A percentile compares a stretch with the other conserved stretches of the same genome.
Evolutionary conservation across 2,888 invertebrate species (phyloP).

Genomic region (Stenotaenia linearis): DNA sequence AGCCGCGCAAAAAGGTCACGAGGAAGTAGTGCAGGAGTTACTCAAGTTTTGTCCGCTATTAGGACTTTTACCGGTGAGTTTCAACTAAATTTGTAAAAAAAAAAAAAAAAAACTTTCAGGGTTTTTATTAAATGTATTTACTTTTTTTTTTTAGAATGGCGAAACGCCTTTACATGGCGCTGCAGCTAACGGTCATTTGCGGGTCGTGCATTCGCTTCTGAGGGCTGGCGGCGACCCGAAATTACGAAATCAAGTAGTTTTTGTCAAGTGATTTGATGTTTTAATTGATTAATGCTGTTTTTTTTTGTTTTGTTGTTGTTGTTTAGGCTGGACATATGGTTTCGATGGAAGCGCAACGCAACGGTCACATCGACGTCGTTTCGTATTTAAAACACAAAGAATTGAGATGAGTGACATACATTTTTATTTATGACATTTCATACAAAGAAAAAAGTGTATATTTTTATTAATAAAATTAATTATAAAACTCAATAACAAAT

Average conservation of each 20-base stretch:
- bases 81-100: background rate
- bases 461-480: background rate
- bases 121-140: background rate
- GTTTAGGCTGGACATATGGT: background rate
- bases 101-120: slow-evolving; percentile 36
- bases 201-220: slow-evolving; percentile 69
- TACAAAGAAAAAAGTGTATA: too few relatives aligned
- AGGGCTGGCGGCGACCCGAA: slow-evolving; percentile 63
- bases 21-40: slow-evolving; percentile 75
- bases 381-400: slow-evolving; percentile 40
- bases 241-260: slow-evolving; percentile 61
- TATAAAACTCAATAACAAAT: background rate
- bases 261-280: too few relatives aligned
- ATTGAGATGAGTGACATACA: too few relatives aligned
- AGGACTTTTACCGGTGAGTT: slow-evolving; percentile 68
- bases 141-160: slow-evolving; percentile 63
- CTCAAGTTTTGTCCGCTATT: slow-evolving; percentile 75
- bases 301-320: background rate
- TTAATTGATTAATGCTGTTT: background rate
- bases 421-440: too few relatives aligned
- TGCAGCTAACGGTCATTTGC: slow-evolving; percentile 76
- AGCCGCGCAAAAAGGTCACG: slow-evolving; percentile 89
- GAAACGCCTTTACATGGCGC: slow-evolving; percentile 88
- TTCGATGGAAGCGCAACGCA: background rate
- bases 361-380: background rate